Conservation (phyloP, 2,888 invertebrate species). For the Archips crataeganus region DNA sequence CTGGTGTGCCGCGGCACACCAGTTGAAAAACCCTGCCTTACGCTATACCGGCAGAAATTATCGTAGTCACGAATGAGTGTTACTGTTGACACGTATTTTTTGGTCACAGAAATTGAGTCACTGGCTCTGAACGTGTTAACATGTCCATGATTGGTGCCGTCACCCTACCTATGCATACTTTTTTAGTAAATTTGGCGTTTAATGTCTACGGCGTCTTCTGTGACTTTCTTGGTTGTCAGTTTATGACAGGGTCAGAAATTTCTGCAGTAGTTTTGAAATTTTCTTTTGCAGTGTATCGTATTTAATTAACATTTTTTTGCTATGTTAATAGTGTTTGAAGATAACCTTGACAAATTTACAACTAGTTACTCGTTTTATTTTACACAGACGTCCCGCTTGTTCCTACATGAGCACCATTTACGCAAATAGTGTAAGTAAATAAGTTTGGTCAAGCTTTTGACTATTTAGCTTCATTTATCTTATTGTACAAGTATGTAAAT, state of each 20-base stretch:
- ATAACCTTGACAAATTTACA: not conserved
- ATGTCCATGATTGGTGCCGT: no score
- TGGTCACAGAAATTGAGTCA: no score
- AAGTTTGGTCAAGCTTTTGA: no score
- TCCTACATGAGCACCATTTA: not conserved
- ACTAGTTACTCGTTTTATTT: not conserved
- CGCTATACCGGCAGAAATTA: no score
- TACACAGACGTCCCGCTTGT: not conserved
- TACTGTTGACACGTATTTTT: no score
- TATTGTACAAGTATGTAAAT: no score
- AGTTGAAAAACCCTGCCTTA: no score
- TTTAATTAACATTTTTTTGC: not conserved
- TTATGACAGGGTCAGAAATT: not conserved
- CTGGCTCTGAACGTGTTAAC: no score
- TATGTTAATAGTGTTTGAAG: not conserved
- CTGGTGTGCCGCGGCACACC: no score
- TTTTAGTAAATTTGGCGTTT: not conserved
- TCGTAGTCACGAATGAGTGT: no score
- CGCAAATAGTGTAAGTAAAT: not conserved
- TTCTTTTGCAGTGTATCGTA: not conserved
- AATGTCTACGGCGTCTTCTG: not conserved
- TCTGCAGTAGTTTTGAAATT: conserved; percentile 1
- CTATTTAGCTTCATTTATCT: no score
- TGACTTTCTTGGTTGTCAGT: not conserved
- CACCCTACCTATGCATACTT: not conserved